Evolutionary conservation across 2,888 invertebrate species (phyloP).

Genomic region (Catocala fraxini): DNA sequence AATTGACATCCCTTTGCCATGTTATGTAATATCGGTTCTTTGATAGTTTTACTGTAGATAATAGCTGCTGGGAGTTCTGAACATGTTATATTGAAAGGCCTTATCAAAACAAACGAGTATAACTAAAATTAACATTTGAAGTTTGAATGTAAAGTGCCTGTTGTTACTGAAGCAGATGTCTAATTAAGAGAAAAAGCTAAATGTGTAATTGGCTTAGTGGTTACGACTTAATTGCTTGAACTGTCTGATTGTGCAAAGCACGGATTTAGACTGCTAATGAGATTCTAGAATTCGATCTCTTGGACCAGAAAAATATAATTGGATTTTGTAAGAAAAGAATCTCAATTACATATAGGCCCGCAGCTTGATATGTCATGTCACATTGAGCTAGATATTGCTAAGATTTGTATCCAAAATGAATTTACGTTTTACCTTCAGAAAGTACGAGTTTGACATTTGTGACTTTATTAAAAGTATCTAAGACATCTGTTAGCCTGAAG

Average conservation of each 20-base stretch:
- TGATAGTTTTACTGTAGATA: conserved; percentile 10
- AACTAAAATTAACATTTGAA: conserved; percentile 1
- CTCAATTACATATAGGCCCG: conserved; percentile 2
- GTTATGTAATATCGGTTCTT: conserved; percentile 13
- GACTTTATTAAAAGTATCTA: no score
- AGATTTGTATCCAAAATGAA: conserved; percentile 1
- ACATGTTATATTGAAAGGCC: not conserved
- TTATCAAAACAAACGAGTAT: not conserved
- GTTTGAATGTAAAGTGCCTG: not conserved
- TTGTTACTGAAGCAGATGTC: not conserved
- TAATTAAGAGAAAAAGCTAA: conserved; percentile 10
- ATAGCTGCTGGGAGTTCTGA: conserved; percentile 10
- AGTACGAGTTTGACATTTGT: not conserved
- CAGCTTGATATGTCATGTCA: not conserved
- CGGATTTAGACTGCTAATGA: conserved; percentile 13
- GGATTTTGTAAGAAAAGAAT: conserved; percentile 6
- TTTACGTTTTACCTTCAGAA: not conserved
- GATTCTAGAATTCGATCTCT: not conserved
- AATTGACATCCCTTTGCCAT: conserved; percentile 34
- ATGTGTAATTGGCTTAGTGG: conserved; percentile 4
- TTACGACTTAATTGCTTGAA: conserved; percentile 11
- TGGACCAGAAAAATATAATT: conserved; percentile 12
- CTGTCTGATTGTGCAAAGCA: not conserved
- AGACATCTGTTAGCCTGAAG: no score
- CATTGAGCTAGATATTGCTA: conserved; percentile 8